Evolutionary conservation across 53 echinoderm and acorn worm species (phyloP), one percentile per base, ranked within the genome.

Genomic region (Stichopus horrens): DNA sequence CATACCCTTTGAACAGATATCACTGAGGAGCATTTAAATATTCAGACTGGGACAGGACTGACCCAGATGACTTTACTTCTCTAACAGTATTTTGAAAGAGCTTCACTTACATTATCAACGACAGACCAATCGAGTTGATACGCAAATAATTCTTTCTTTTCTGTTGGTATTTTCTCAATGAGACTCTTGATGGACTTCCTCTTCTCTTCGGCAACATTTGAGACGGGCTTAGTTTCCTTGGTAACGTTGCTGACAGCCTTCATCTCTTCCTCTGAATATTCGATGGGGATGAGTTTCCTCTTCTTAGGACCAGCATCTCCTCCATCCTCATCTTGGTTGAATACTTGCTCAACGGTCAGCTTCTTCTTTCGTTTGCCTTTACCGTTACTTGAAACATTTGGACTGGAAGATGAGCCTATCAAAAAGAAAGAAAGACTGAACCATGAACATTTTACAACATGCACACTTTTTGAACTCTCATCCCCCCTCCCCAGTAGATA

Each of bases 261-360:
- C 92, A 94, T 94, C 88, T 95, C 95, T 63, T 95, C 95, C 88
- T 97, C 95, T 1, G 97, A 94, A 92, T 97, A 97, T 57, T 97
- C 97, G 14, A 97, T 95, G 54, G 97, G 97, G 23, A 97, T 92
- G 56, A 97, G 91, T 81, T 95, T 97, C 18, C 97, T 90, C 84
- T 84, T 93, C 92, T 95, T 95, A 73, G 89, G 89, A 54, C 83
- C 90, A 9, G 54, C 19, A 55, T 86, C 86, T 4, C 73, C 86
- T 16, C 73, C 88, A 22, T 92, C 96, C 74, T 96, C 92, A 53
- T 96, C 96, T 86, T 95, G 91, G 75, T 92, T 97, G 89, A 97
- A 97, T 52, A 92, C 97, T 37, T 97, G 95, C 54, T 92, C 92
- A 76, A 95, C 76, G 0, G 92, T 92, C 74, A 96, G 60, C 88